A percentile compares a stretch with the other conserved stretches of the same genome.
Evolutionary conservation across 2,113 vertebrate species (phyloP).

Genomic region (Mirza zaza): DNA sequence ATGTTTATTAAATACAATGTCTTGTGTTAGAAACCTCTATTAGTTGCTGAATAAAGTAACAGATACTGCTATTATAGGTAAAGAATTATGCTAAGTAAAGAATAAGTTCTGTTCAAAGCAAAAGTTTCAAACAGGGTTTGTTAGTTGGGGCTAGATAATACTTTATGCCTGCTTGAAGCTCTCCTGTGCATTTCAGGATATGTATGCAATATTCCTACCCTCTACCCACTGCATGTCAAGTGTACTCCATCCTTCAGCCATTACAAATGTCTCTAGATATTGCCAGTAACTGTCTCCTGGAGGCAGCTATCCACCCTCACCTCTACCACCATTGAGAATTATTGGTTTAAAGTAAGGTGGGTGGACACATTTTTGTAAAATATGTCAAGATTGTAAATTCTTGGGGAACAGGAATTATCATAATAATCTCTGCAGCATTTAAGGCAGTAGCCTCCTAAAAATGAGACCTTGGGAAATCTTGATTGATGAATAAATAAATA

Average conservation of each 20-base stretch:
- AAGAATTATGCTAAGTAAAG: not conserved
- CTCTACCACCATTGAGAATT: not conserved
- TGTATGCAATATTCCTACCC: not conserved
- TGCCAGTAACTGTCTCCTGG: not conserved
- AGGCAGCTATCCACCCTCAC: not conserved
- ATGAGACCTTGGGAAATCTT: not conserved
- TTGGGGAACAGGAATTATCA: not conserved
- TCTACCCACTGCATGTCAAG: not conserved
- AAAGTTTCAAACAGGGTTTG: not conserved
- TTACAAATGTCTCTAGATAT: not conserved
- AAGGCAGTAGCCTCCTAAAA: not conserved
- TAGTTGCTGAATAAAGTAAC: not conserved
- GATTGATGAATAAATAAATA: not conserved
- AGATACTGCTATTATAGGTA: not conserved
- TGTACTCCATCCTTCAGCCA: not conserved
- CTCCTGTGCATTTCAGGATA: not conserved
- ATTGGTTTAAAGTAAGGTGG: not conserved
- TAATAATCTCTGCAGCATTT: not conserved
- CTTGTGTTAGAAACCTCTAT: not conserved
- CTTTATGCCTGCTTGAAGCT: not conserved
- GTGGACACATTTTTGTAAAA: not conserved
- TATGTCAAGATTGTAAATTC: not conserved
- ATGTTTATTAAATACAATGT: not conserved
- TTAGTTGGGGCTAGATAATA: not conserved
- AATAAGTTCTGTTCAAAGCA: not conserved